phyloP scores from a whole-genome alignment of 2,888 invertebrate species.

The Trachelus iudaicus region DNA sequence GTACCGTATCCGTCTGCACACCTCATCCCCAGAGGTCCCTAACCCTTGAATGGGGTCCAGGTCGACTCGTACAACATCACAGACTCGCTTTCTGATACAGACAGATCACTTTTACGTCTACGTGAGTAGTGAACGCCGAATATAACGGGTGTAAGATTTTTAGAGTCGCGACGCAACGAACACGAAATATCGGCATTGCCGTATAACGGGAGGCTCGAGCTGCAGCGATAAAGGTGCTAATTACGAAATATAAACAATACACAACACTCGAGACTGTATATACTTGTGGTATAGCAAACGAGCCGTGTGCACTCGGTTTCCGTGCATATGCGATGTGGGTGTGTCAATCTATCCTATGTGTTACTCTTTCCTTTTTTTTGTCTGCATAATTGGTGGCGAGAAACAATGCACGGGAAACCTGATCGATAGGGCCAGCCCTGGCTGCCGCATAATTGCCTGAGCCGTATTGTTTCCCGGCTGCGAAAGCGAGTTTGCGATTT shows the following conservation, averaged over 20 bases:
- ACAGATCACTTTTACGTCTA: not conserved
- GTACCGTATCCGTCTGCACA: not conserved
- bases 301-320: not conserved
- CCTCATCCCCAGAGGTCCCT: not conserved
- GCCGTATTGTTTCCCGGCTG: conserved; percentile 2
- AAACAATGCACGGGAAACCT: conserved; percentile 1
- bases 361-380: not conserved
- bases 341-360: not conserved
- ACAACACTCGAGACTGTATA: not conserved
- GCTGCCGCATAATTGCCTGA: not conserved
- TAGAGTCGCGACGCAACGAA: not conserved
- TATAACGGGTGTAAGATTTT: not conserved
- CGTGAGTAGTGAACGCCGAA: not conserved
- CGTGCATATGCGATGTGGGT: not conserved
- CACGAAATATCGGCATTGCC: not conserved
- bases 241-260: not conserved
- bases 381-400: conserved; percentile 1
- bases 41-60: not conserved
- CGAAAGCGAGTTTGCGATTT: not conserved
- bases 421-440: not conserved
- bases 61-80: not conserved
- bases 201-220: not conserved
- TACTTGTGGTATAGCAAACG: not conserved
- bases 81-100: not conserved
- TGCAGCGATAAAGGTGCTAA: not conserved